phyloP scores from a whole-genome alignment of 2,113 vertebrate genomes.

The Neogale vison region DNA sequence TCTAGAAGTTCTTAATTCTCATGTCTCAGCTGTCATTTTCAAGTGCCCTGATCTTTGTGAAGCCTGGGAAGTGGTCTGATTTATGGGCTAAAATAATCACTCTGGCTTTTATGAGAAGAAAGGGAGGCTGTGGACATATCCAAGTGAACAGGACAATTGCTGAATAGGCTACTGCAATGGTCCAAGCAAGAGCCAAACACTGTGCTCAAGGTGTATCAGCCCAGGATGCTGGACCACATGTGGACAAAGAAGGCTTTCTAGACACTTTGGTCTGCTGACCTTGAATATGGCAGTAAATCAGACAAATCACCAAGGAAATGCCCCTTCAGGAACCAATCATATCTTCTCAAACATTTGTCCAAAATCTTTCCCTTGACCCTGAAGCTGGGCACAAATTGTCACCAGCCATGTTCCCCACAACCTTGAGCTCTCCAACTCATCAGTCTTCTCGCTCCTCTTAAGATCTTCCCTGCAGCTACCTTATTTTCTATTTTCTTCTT shows the following conservation, averaged over 20 bases:
- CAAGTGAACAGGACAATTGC: neutral
- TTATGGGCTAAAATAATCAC: neutral
- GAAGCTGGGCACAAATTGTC: neutral
- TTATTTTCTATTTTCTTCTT: neutral
- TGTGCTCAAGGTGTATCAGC: too few species aligned
- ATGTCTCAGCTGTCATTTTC: neutral
- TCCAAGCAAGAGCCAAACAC: neutral
- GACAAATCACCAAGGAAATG: neutral
- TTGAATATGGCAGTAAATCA: neutral
- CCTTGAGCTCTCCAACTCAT: neutral
- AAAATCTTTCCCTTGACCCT: neutral
- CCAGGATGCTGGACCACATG: neutral
- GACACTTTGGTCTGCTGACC: too few species aligned
- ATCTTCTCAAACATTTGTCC: neutral
- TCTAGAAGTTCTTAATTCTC: neutral
- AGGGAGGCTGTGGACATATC: neutral
- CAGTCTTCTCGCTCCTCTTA: neutral
- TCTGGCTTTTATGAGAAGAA: neutral
- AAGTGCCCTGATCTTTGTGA: neutral
- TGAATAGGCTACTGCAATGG: neutral
- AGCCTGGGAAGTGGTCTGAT: neutral
- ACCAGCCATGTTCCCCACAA: neutral
- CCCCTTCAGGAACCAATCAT: neutral
- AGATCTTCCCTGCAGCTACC: neutral
- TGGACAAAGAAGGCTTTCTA: neutral